These are phyloP conservation scores for Priocnemis perturbator DNA, from an alignment of 2,888 invertebrate species.

Conservation along the genomic window DNA sequence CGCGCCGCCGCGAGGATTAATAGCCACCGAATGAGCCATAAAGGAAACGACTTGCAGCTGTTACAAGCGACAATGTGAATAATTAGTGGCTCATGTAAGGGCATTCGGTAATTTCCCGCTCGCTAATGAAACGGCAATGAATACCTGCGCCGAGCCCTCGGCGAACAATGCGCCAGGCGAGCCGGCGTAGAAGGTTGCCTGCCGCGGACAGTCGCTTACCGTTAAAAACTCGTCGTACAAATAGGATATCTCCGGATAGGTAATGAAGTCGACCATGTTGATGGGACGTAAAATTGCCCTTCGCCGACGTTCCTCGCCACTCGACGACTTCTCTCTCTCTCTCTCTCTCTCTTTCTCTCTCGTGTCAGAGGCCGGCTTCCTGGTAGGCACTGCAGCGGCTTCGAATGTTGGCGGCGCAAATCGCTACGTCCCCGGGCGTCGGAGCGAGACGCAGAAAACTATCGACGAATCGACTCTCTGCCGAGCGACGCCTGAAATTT, in stretches of 20 bases:
- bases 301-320: too few relatives aligned
- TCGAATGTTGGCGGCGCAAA: too few relatives aligned
- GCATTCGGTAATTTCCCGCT: constrained; percentile 48
- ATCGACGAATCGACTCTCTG: too few relatives aligned
- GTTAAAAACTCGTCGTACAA: constrained; percentile 70
- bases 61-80: constrained; percentile 50
- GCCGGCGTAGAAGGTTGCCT: too few relatives aligned
- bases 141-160: too few relatives aligned
- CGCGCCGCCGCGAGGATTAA: constrained; percentile 44
- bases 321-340: too few relatives aligned
- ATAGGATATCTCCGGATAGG: constrained; percentile 69
- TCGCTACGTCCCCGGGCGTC: too few relatives aligned
- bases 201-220: constrained; percentile 38
- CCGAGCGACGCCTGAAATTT: neutral
- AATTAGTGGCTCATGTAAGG: constrained; percentile 43
- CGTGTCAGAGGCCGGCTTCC: too few relatives aligned
- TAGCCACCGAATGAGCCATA: constrained; percentile 55
- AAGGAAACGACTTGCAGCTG: constrained; percentile 58
- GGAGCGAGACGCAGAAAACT: too few relatives aligned
- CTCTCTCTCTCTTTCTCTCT: too few relatives aligned
- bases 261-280: constrained; percentile 71
- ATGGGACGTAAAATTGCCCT: neutral
- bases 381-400: neutral
- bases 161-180: too few relatives aligned
- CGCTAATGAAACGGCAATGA: constrained; percentile 46